These are phyloP conservation scores for Hemicordylus capensis DNA, from an alignment of 2,113 vertebrate genomes.

Conservation along the genomic window DNA sequence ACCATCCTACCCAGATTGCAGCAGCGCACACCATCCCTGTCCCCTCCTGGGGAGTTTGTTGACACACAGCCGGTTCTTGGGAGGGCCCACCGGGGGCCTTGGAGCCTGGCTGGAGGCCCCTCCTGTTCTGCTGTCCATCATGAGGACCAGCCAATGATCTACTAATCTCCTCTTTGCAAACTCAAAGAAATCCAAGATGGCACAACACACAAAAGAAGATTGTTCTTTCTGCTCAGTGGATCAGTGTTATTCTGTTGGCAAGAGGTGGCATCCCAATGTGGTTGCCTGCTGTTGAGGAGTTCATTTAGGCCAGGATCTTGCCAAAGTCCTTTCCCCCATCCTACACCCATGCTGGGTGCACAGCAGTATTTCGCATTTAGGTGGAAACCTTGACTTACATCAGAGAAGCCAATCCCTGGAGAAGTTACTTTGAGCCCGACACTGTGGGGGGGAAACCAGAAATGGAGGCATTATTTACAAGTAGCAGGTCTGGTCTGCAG, in stretches of 20 bases:
- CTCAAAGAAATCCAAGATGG: background rate
- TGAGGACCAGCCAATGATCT: too few relatives aligned
- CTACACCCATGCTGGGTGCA: rapidly evolving
- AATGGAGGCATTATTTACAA: background rate
- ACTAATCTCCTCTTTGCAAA: background rate
- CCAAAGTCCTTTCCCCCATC: background rate
- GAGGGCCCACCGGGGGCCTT: too few relatives aligned
- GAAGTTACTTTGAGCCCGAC: constrained; percentile 42
- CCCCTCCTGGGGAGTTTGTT: too few relatives aligned
- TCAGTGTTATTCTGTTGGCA: background rate
- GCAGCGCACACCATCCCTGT: too few relatives aligned
- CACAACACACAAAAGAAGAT: background rate
- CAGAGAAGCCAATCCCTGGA: rapidly evolving
- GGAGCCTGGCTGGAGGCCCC: too few relatives aligned
- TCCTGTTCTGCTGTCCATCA: too few relatives aligned
- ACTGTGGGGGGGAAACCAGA: constrained; percentile 45
- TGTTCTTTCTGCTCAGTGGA: background rate
- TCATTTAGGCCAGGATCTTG: background rate
- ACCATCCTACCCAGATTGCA: too few relatives aligned
- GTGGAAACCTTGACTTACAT: constrained; percentile 50
- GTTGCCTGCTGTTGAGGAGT: background rate
- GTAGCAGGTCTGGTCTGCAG: background rate
- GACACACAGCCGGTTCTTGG: too few relatives aligned
- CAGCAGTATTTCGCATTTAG: background rate
- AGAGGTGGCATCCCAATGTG: too few relatives aligned